phyloP scores from a whole-genome alignment of 64 coral and sea anemone genomes.

The Actinia equina region DNA sequence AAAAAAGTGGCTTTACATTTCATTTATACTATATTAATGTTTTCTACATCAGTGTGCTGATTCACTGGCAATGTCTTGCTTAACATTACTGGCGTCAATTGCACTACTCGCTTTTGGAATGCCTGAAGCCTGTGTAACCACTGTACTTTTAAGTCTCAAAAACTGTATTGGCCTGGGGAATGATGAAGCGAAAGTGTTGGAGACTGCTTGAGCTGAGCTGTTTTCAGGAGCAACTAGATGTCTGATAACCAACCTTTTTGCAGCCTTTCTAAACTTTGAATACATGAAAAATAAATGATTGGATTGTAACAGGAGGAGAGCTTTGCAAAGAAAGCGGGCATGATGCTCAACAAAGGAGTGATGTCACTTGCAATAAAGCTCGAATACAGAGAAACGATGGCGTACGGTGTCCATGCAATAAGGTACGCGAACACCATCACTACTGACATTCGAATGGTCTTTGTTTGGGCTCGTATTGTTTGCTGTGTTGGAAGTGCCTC shows the following conservation, averaged over 20 bases:
- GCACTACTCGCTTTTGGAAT: too few relatives aligned
- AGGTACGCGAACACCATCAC: conserved; percentile 58
- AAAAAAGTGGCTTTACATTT: too few relatives aligned
- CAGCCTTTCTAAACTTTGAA: conserved; percentile 18
- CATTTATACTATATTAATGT: too few relatives aligned
- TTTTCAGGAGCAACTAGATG: not conserved
- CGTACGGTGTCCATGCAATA: conserved; percentile 67
- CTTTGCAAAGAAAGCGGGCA: conserved; percentile 61
- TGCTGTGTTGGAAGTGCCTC: conserved; percentile 37
- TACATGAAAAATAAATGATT: conserved; percentile 79
- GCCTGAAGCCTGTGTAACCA: too few relatives aligned
- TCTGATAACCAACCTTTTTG: not conserved
- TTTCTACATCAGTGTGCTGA: too few relatives aligned
- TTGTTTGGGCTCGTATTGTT: conserved; percentile 50
- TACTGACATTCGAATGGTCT: conserved; percentile 27
- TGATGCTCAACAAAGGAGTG: not conserved
- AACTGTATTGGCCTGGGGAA: not conserved
- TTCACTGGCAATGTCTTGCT: too few relatives aligned
- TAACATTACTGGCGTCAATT: too few relatives aligned
- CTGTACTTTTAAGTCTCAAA: too few relatives aligned
- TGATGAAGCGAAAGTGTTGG: not conserved
- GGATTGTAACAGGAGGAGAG: conserved; percentile 57
- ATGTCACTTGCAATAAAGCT: conserved; percentile 31
- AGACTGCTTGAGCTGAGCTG: not conserved
- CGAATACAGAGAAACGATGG: conserved; percentile 50